Conservation (phyloP, 1,140 invertebrate species). For the Drosophila burlai region DNA sequence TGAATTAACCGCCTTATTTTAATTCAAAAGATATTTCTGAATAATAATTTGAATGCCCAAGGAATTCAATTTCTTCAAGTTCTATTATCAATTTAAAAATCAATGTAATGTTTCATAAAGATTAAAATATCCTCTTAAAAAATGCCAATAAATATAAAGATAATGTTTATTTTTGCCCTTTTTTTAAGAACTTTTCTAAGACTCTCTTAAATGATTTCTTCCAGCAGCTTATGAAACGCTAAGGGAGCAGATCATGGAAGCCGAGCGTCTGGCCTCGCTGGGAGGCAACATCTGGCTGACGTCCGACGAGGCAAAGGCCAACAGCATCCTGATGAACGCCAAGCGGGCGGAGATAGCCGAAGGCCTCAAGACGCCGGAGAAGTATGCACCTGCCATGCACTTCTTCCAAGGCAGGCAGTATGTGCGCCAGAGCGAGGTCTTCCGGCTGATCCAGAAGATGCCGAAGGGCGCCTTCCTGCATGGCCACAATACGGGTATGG, state of each 20-base stretch:
- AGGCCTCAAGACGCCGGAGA: constrained; percentile 75
- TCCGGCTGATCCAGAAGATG: constrained; percentile 89
- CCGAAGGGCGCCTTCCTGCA: constrained; percentile 92
- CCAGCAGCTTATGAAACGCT: constrained; percentile 71
- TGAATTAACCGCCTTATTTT: background rate
- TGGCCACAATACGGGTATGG: constrained; percentile 89
- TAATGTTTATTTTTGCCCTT: background rate
- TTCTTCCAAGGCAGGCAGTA: constrained; percentile 88
- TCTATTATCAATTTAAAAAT: background rate
- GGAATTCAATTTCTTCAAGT: background rate
- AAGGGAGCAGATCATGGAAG: constrained; percentile 77
- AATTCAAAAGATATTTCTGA: background rate
- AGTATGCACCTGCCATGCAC: constrained; percentile 87
- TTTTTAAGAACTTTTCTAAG: background rate
- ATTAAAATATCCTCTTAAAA: background rate
- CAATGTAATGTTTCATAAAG: background rate
- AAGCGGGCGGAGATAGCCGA: constrained; percentile 77
- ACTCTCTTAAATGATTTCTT: background rate
- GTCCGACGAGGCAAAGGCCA: constrained; percentile 79
- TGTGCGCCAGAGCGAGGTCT: constrained; percentile 89
- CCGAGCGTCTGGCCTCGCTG: constrained; percentile 64
- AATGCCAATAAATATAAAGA: background rate
- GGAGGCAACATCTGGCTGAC: constrained; percentile 76
- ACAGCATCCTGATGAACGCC: constrained; percentile 80
- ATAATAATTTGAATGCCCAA: background rate